Conservation (phyloP, 2,113 vertebrate genomes). For the Zootoca vivipara region DNA sequence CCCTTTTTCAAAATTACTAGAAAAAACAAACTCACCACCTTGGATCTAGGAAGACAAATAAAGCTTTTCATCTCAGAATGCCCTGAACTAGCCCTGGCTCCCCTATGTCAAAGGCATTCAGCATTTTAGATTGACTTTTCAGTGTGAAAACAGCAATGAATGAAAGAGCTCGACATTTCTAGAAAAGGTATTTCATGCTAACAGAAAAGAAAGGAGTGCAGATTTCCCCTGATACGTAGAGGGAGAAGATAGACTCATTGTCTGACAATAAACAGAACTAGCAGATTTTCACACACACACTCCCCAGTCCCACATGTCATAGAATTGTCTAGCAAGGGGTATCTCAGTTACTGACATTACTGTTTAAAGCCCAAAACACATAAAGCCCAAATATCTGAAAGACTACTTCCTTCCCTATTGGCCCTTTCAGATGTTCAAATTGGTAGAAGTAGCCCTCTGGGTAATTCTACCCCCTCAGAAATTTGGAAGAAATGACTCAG, state of each 20-base stretch:
- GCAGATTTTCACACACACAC: background rate
- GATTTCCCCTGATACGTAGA: background rate
- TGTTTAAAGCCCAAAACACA: too few species aligned
- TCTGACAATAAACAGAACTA: background rate
- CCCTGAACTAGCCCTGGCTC: background rate
- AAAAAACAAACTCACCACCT: background rate
- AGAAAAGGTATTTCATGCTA: background rate
- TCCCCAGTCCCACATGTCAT: background rate
- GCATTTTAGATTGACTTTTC: background rate
- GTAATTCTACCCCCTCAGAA: too few species aligned
- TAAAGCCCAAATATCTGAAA: too few species aligned
- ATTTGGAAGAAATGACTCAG: too few species aligned
- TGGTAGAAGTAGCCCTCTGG: too few species aligned
- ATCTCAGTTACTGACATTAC: background rate
- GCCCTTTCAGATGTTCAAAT: too few species aligned
- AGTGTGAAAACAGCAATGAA: background rate
- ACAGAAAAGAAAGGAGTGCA: background rate
- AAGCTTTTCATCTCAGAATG: background rate
- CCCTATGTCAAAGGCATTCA: background rate
- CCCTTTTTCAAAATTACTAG: background rate
- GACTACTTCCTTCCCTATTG: too few species aligned
- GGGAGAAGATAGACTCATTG: background rate
- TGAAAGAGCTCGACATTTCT: background rate
- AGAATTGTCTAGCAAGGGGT: background rate
- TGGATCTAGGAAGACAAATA: background rate